A percentile compares a stretch with the other conserved stretches of the same genome.
Conservation (phyloP, 2,113 vertebrate species). For the Poicephalus gulielmi region DNA sequence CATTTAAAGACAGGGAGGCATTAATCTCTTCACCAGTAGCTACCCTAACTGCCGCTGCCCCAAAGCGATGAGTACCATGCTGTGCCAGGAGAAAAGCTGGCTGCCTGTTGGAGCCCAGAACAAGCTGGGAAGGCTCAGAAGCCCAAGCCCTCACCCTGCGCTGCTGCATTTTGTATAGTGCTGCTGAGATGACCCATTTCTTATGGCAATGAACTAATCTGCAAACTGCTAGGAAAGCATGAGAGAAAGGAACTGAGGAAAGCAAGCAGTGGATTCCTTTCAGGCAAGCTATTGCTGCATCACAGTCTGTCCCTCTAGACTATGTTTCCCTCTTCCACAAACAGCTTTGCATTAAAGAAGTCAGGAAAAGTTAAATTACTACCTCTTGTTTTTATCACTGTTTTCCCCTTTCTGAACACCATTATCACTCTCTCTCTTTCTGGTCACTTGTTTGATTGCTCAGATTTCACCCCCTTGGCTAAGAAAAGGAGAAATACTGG, state of each 20-base stretch:
- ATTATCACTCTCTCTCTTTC: not conserved
- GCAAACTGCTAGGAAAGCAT: not conserved
- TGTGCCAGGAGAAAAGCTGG: not conserved
- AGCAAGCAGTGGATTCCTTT: not conserved
- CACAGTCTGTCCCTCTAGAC: not conserved
- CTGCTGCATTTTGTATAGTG: not conserved
- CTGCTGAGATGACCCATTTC: not conserved
- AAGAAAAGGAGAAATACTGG: not conserved
- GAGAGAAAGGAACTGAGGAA: not conserved
- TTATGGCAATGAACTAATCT: not conserved
- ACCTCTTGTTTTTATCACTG: not conserved
- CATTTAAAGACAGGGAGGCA: not conserved
- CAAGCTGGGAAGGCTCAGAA: not conserved
- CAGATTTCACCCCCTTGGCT: not conserved
- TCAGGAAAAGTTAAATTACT: not conserved
- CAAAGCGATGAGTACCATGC: fast-evolving
- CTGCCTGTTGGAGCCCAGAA: not conserved
- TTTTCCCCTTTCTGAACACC: not conserved
- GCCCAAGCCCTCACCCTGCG: fast-evolving
- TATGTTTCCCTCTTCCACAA: not conserved
- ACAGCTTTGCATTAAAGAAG: not conserved
- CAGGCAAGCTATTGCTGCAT: not conserved
- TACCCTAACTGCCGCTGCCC: not conserved
- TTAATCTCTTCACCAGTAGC: not conserved
- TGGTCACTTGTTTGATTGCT: not conserved